A percentile compares a stretch with the other conserved stretches of the same genome.
These are phyloP conservation scores for Oenanthe oenanthe DNA, from an alignment of 2,113 vertebrate genomes.

Conservation along the genomic window DNA sequence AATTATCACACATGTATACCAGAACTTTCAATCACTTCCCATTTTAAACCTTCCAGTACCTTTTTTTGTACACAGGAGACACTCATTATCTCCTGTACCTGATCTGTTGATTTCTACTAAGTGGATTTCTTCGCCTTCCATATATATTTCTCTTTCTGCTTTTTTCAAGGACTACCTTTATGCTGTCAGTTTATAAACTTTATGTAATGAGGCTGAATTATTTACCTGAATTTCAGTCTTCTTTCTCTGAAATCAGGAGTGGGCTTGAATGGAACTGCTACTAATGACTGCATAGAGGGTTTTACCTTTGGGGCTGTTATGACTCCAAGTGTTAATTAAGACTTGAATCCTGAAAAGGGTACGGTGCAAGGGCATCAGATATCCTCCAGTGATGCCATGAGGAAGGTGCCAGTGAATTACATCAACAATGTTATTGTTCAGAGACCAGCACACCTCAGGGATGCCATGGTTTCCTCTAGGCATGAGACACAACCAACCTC, in stretches of 20 bases:
- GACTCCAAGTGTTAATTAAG: slow-evolving; percentile 46
- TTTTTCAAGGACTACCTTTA: not conserved
- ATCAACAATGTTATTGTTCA: not conserved
- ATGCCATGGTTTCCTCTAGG: not conserved
- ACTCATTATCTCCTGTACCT: not conserved
- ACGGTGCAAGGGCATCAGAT: slow-evolving; percentile 17
- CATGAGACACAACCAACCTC: not conserved
- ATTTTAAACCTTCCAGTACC: not conserved
- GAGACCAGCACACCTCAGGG: not conserved
- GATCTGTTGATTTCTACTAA: not conserved
- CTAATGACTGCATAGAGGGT: not conserved
- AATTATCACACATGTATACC: not conserved
- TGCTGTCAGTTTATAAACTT: not conserved
- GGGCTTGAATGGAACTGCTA: not conserved
- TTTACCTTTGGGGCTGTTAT: not conserved
- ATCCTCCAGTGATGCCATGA: not conserved
- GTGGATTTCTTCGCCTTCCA: not conserved
- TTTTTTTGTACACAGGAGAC: not conserved
- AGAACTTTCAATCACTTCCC: not conserved
- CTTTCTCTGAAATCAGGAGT: not conserved
- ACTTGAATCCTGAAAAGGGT: not conserved
- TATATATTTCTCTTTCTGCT: not conserved
- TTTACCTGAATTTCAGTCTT: not conserved
- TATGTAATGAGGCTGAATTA: not conserved
- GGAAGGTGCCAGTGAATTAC: slow-evolving; percentile 2